Evolutionary conservation across 2,113 vertebrate species (phyloP).

Genomic region (Paradisaea rubra): DNA sequence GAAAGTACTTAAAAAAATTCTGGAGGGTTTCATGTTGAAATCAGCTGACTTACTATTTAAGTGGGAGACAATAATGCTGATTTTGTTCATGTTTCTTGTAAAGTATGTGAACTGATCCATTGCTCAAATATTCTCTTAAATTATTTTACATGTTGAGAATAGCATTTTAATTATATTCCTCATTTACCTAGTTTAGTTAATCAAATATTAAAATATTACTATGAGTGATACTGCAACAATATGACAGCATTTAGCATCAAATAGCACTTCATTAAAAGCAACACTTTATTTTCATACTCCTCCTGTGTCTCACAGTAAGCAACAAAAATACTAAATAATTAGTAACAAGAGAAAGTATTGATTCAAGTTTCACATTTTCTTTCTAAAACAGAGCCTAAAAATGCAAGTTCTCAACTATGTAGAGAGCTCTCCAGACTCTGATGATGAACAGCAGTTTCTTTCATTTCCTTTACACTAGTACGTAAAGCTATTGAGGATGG

Average conservation of each 20-base stretch:
- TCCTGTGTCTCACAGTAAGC: not conserved
- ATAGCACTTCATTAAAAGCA: not conserved
- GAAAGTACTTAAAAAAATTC: not conserved
- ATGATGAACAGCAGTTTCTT: not conserved
- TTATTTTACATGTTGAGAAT: not conserved
- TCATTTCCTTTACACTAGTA: not conserved
- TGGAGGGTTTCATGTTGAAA: not conserved
- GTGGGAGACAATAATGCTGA: not conserved
- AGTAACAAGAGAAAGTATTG: not conserved
- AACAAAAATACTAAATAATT: not conserved
- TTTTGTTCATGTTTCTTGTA: not conserved
- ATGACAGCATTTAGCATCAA: not conserved
- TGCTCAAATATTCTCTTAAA: not conserved
- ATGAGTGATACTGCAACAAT: not conserved
- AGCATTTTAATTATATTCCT: conserved; percentile 5
- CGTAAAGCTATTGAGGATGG: not conserved
- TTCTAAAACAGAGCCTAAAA: not conserved
- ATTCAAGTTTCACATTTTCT: not conserved
- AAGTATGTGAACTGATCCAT: not conserved
- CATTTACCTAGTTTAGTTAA: not conserved
- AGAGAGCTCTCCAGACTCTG: not conserved
- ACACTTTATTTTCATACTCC: not conserved
- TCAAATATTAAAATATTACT: not conserved
- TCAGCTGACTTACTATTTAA: not conserved
- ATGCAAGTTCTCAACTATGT: not conserved